phyloP scores from a whole-genome alignment of 1,140 invertebrate genomes.

The Sipha flava region DNA sequence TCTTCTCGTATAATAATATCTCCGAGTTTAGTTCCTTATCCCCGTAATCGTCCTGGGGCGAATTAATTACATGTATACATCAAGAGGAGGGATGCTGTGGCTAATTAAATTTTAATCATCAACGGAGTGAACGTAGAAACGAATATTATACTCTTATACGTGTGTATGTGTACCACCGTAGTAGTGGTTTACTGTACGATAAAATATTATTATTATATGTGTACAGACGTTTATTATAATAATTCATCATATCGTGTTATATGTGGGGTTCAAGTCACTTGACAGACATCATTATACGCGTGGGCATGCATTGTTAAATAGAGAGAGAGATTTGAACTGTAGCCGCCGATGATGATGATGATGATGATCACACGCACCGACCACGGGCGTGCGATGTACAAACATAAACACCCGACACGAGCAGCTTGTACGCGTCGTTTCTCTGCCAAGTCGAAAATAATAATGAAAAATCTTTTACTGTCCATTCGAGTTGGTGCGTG shows the following conservation, averaged over 20 bases:
- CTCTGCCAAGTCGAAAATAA: slow-evolving; percentile 12
- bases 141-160: background rate
- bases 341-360: background rate
- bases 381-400: background rate
- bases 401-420: background rate
- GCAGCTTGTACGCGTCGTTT: background rate
- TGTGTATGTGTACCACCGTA: too few relatives aligned
- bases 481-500: background rate
- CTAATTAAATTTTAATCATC: slow-evolving; percentile 14
- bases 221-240: slow-evolving; percentile 4
- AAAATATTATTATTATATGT: background rate
- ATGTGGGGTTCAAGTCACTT: background rate
- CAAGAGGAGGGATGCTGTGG: background rate
- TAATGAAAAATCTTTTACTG: slow-evolving; percentile 14
- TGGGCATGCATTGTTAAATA: slow-evolving; percentile 5
- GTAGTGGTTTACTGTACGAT: too few relatives aligned
- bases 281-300: slow-evolving; percentile 2
- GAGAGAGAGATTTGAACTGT: background rate
- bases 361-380: background rate
- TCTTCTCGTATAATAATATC: background rate
- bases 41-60: background rate
- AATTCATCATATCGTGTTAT: slow-evolving; percentile 1
- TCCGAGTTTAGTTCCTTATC: background rate
- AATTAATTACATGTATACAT: background rate
- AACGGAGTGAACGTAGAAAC: background rate